Evolutionary conservation across 2,113 vertebrate species (phyloP), one percentile per base, ranked within the genome.

Genomic region (Blennius ocellaris): DNA sequence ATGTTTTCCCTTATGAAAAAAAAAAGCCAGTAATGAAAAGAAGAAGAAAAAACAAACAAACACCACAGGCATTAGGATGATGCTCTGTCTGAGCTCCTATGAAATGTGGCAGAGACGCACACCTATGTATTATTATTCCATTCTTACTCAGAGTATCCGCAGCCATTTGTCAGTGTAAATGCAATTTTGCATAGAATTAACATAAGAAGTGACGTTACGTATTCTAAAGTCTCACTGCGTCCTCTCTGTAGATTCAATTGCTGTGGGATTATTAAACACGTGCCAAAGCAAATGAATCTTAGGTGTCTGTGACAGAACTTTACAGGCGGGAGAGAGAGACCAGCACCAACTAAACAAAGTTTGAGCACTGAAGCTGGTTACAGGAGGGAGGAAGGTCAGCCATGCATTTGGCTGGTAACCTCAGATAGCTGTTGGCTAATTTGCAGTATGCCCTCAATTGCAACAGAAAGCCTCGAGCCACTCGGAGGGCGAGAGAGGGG

Each of bases 361-460:
- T 69, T 70, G 43, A 43, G 60, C 55, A 3, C 6, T 14, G 5
- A 48, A 58, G 55, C 43, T 57, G 76, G 71, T 69, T 82, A 14
- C 47, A 73, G 49, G 55, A 53, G 67, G 60, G 76, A 30, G 81
- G 4, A 68, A 65, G 90, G 85, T 88, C 81, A 84, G 72, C 47
- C 68, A 58, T 78, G 80, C 70, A 71, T 73, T 71, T 67, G 83
- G 83, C 85, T 74, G 92, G 88, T 88, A 92, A 92, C 88, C 89
- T 80, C 77, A 78, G 89, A 91, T 87, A 89, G 90, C 84, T 69
- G 77, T 80, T 65, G 88, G 86, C 87, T 92, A 90, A 93, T 94
- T 92, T 91, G 89, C 88, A 70, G 80, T 64, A 80, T 72, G 76
- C 89, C 84, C 68, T 78, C 90, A 75, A 89, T 91, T 77, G 80